These are phyloP conservation scores for Oncorhynchus clarkii DNA, from an alignment of 2,113 vertebrate species.

Conservation along the genomic window DNA sequence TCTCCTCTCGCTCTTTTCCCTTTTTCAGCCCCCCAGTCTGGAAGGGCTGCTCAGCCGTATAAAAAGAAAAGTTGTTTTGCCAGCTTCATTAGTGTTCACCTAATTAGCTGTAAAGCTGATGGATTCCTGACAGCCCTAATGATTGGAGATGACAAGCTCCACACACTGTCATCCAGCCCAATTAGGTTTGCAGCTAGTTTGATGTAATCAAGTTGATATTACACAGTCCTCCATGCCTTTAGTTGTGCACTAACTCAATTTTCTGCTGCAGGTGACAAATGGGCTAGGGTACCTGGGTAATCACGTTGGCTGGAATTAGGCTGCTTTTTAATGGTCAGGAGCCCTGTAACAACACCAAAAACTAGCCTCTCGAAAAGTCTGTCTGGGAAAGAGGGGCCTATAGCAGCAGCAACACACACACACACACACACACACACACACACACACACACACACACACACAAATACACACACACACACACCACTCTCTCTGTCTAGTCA, in stretches of 20 bases:
- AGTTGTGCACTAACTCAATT: slow-evolving; percentile 96
- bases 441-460: slow-evolving; percentile 9
- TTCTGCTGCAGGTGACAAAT: slow-evolving; percentile 94
- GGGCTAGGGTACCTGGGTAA: slow-evolving; percentile 94
- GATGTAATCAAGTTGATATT: slow-evolving; percentile 99
- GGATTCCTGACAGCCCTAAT: slow-evolving; percentile 99
- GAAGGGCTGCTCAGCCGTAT: slow-evolving; percentile 92
- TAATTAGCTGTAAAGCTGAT: slow-evolving; percentile 99
- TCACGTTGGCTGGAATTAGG: slow-evolving; percentile 88
- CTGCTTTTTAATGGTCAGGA: slow-evolving; percentile 85
- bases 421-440: background rate
- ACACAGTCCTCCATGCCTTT: slow-evolving; percentile 95
- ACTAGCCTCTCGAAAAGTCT: background rate
- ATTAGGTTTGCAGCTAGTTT: slow-evolving; percentile 98
- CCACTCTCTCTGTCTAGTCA: slow-evolving; percentile 72
- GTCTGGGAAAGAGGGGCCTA: background rate
- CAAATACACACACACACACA: slow-evolving; percentile 12
- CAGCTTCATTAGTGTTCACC: slow-evolving; percentile 99
- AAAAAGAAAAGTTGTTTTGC: slow-evolving; percentile 99
- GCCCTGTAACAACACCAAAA: slow-evolving; percentile 78
- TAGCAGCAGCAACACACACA: background rate
- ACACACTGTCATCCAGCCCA: slow-evolving; percentile 97
- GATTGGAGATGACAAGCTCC: slow-evolving; percentile 99
- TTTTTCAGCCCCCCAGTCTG: slow-evolving; percentile 63
- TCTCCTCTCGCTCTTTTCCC: background rate